Base-by-base conservation (phyloP, 37 sponge, comb jelly and placozoan species). In the Ianthella basta region DNA sequence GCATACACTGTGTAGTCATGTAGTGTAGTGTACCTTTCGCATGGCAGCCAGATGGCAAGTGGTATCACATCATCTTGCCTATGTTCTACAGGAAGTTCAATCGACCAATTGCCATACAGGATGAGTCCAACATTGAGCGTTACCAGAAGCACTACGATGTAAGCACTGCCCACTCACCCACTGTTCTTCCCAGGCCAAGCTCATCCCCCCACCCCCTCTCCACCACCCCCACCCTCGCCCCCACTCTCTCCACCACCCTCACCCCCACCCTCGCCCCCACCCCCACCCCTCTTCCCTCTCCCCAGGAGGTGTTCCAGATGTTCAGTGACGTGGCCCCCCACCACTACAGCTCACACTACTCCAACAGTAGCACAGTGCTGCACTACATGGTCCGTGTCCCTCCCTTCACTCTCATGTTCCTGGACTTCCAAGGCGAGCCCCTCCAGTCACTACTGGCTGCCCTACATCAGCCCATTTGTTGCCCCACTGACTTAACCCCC, bases 311-410 rank as follows among this genome's bases (percentile, higher is more conserved):
- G 18, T 0, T 61, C 5, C 72, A 96, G 89, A 72, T 50, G 16
- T 30, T 64, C 37, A 85, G 80, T 21, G 64, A 38, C 0, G 38
- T 40, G n/a, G 37, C 84, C 30, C 87, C 98, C n/a, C 96, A 98
- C 68, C 98, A 98, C 91, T 98, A 98, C 56, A 96, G 98, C 74
- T 98, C 98, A 44, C 98, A 96, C 90, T 99, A 99, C 85, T 95
- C 96, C 75, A 99, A 99, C 88, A 92, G 92, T 63, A 96, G 97
- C 53, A 95, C 94, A 0, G 97, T 99, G 34, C 89, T 99, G 38
- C 97, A 99, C 90, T 99, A 92, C 88, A 85, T 99, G 4, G 97
- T 99, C 78, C 60, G 99, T 60, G 79, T 99, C 16, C 94, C 96
- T 14, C 99, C 99, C 34, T 99, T 95, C 86, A 97, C 99, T 0